Percentiles rank a stretch among this genome's conserved stretches.
phyloP scores from a whole-genome alignment of 2,888 invertebrate genomes.

The Chymomyza caudatula region DNA sequence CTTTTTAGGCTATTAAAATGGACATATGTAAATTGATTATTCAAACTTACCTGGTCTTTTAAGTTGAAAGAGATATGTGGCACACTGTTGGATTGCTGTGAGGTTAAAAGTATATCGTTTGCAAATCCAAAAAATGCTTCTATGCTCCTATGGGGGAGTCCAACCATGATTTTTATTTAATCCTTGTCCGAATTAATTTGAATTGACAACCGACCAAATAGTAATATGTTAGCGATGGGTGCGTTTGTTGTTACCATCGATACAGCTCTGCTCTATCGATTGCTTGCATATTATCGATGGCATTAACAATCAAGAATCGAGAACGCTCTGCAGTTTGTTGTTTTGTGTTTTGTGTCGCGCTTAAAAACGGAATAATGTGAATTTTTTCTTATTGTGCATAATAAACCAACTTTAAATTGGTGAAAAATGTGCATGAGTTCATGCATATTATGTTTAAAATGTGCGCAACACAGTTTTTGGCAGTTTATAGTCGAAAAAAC shows the following conservation, averaged over 20 bases:
- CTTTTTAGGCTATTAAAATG: too few relatives aligned
- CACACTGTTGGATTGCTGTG: too few relatives aligned
- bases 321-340: not conserved
- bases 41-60: too few relatives aligned
- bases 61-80: too few relatives aligned
- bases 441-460: not conserved
- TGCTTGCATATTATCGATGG: not conserved
- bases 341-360: not conserved
- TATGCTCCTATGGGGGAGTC: too few relatives aligned
- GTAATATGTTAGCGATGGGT: not conserved
- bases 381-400: not conserved
- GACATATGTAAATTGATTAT: too few relatives aligned
- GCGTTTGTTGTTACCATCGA: not conserved
- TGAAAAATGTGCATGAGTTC: not conserved
- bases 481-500: not conserved
- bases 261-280: not conserved
- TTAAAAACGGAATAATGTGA: not conserved
- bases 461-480: not conserved
- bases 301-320: not conserved
- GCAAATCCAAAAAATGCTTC: too few relatives aligned
- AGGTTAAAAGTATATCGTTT: too few relatives aligned
- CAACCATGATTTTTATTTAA: too few relatives aligned
- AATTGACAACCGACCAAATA: not conserved
- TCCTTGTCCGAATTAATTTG: not conserved
- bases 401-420: not conserved